These are phyloP conservation scores for Sphecodes monilicornis DNA, from an alignment of 2,888 invertebrate species.

Conservation along the genomic window DNA sequence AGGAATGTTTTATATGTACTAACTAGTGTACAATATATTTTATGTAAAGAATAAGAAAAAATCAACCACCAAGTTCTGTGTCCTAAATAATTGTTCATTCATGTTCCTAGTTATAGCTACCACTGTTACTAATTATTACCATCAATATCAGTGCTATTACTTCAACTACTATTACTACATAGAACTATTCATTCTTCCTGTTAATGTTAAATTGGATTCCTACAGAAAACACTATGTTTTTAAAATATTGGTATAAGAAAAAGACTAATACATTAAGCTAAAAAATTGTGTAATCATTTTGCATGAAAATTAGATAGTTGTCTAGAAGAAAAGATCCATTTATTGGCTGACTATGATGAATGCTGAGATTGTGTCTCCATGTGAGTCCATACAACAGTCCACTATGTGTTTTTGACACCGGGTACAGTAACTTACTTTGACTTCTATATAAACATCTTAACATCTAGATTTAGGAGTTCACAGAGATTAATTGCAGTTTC, in stretches of 20 bases:
- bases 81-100: no score
- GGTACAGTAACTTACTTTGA: not conserved
- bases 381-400: not conserved
- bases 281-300: not conserved
- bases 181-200: no score
- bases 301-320: not conserved
- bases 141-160: no score
- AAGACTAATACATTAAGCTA: not conserved
- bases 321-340: not conserved
- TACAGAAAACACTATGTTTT: no score
- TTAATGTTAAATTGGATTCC: no score
- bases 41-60: not conserved
- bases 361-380: not conserved
- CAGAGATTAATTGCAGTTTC: not conserved
- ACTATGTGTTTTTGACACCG: not conserved
- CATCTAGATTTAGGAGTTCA: not conserved
- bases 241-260: not conserved
- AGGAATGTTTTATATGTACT: no score
- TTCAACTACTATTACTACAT: no score
- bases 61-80: no score
- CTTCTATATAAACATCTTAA: not conserved
- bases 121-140: no score
- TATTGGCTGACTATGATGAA: not conserved
- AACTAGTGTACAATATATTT: no score
- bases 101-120: no score